Evolutionary conservation across 2,888 invertebrate species (phyloP).

Genomic region (Temnothorax rugatulus): DNA sequence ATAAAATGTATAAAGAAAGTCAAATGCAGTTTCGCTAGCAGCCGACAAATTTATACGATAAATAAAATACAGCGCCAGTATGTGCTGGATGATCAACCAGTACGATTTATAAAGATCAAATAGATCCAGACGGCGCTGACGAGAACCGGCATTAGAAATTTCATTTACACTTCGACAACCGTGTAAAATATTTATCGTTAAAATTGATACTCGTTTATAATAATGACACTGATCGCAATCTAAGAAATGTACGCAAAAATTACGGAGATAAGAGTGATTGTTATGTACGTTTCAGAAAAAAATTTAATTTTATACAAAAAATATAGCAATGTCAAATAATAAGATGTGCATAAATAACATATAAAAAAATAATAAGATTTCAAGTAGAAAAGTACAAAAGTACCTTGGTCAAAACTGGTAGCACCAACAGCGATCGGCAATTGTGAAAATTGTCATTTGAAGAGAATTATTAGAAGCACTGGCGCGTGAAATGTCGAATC

Average conservation of each 20-base stretch:
- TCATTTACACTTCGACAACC: background rate
- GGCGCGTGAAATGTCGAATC: background rate
- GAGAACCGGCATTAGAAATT: slow-evolving; percentile 11
- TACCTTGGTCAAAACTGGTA: slow-evolving; percentile 32
- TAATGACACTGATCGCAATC: background rate
- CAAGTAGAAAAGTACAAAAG: background rate
- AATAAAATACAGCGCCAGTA: slow-evolving; percentile 14
- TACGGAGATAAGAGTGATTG: background rate
- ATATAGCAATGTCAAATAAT: background rate
- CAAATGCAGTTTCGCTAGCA: slow-evolving; percentile 7
- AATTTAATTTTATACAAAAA: background rate
- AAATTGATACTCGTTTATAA: background rate
- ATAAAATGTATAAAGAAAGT: slow-evolving; percentile 28
- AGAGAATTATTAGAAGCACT: background rate
- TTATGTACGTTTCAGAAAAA: background rate
- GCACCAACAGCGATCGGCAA: slow-evolving; percentile 11
- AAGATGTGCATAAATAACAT: background rate
- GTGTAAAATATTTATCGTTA: background rate
- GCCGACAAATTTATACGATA: slow-evolving; percentile 10
- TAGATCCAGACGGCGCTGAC: background rate
- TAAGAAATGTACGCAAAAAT: background rate
- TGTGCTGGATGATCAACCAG: background rate
- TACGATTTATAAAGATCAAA: slow-evolving; percentile 37
- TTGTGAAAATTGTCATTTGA: background rate
- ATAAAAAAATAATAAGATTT: background rate